Base-by-base conservation (phyloP, 2,113 vertebrate species). In the Petrocephalus microphthalmus region DNA sequence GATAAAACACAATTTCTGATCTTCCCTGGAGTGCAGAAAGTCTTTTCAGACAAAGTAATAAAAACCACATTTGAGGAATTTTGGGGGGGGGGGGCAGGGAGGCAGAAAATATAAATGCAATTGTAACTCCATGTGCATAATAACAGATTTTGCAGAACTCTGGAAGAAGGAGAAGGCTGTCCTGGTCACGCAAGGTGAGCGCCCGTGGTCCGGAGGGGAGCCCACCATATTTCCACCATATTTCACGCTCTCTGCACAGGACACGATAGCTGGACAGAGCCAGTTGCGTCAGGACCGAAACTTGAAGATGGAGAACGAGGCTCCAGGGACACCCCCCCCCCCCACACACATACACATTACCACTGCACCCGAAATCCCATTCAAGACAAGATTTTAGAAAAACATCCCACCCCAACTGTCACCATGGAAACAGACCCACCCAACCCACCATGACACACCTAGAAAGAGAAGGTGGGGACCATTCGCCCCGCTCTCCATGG, bases 1-100 rank as follows among this genome's bases (percentile, higher is more conserved):
- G 64, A 33, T 45, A 82, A 82, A 82, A 82, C 78, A 82, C 42
- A 82, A 45, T 19, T 83, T 83, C 45, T 20, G 7, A 33, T 45
- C 45, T 83, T 42, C 37, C 37, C 45, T 17, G 20, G 42, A 83
- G 78, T 22, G 19, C 4, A 83, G 17, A 49, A 83, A 49, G 20
- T 45, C 78, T 83, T 37, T 83, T 83, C 78, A 83, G 42, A n/a
- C 17, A 49, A 45, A 83, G 8, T n/a, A 83, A 83, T 83, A 83
- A 83, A 82, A 82, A 15, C 2, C n/a, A 25, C 22, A 10, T 5
- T 7, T 64, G 47, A 49, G 47, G 47, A 7, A 49, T 49, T 7
- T 49, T 5, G 47, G 47, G 47, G 7, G 25, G 5, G n/a, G 60
- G 5, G n/a, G 19, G 60, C n/a, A n/a, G 19, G 60, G 19, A 17